A percentile compares a stretch with the other conserved stretches of the same genome.
phyloP scores from a whole-genome alignment of 1,140 invertebrate genomes.

The Euwallacea fornicatus region DNA sequence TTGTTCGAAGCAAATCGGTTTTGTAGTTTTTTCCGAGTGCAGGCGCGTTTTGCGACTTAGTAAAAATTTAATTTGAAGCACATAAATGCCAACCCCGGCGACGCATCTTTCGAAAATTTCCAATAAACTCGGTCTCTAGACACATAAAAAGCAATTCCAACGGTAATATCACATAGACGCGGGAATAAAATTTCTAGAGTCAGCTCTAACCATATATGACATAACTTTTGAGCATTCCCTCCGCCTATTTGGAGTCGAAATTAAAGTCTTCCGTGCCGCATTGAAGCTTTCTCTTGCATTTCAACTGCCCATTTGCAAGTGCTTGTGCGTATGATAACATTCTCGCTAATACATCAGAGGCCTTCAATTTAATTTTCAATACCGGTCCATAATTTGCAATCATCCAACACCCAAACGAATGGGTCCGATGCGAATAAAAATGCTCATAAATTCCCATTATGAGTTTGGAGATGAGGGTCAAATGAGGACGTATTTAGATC shows the following conservation, averaged over 20 bases:
- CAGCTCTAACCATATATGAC: slow-evolving; percentile 6
- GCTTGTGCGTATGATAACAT: neutral
- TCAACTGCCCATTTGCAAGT: neutral
- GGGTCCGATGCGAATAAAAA: too few species aligned
- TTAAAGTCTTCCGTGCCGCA: too few species aligned
- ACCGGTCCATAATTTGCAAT: slow-evolving; percentile 12
- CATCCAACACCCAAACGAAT: slow-evolving; percentile 15
- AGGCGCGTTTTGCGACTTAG: neutral
- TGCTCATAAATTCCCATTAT: too few species aligned
- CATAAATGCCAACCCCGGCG: neutral
- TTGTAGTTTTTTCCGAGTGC: neutral
- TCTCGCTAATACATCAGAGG: neutral
- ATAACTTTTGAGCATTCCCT: neutral
- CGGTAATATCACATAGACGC: slow-evolving; percentile 9
- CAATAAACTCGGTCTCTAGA: slow-evolving; percentile 5
- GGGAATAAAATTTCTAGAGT: slow-evolving; percentile 16
- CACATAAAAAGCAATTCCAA: slow-evolving; percentile 15
- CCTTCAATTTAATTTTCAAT: slow-evolving; percentile 13
- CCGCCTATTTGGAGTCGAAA: too few species aligned
- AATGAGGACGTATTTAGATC: too few species aligned
- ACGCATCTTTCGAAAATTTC: slow-evolving; percentile 15
- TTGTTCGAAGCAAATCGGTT: slow-evolving; percentile 19
- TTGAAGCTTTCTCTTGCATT: too few species aligned
- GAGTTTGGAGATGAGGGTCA: too few species aligned
- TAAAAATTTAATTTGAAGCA: slow-evolving; percentile 20